Evolutionary conservation across 2,888 invertebrate genomes (phyloP), one percentile per base, ranked within the genome.

Genomic region (Caenorhabditis wallacei): DNA sequence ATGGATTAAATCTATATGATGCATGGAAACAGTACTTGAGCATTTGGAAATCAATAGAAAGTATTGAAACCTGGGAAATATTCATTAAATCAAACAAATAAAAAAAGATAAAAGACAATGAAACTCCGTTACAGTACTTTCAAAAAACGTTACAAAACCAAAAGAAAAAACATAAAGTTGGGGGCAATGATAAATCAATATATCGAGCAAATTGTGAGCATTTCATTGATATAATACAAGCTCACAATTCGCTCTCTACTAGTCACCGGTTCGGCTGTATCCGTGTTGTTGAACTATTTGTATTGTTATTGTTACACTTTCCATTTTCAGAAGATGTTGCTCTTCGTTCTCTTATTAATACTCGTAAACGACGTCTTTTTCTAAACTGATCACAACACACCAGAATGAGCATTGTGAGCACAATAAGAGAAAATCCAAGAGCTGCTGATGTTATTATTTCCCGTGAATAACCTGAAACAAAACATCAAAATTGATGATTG

Each of bases 321-420:
- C 79, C 79, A 18, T 79, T 83, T 20, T 53, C 74, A 1, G 59
- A 59, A 30, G 56, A 56, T 13, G 64, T 56, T 1, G 70, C 30
- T 30, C 86, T 18, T n/a, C 80, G 53, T 53, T 86, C 84, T 35
- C 66, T 66, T 30, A 86, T 84, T 35, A 84, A 13, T 18, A 26
- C 54, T 0, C 84, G 81, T 1, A 86, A 61, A n/a, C 82, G 37
- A 46, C 80, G 69, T 16, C 76, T 37, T 35, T 84, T 85, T 11
- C 84, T 37, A 35, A 66, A 70, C 35, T 82, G 86, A 74, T 86
- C 86, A 48, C 86, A 86, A 20, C 86, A 86, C n/a, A 86, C 82
- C 18, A 84, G 78, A 26, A 85, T 26, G 7, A 75, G 74, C 57
- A 86, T 85, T 10, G 74, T 53, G 0, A 84, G n/a, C 0, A 87